phyloP scores from a whole-genome alignment of 2,113 vertebrate genomes.

The Telmatochromis sp. region DNA sequence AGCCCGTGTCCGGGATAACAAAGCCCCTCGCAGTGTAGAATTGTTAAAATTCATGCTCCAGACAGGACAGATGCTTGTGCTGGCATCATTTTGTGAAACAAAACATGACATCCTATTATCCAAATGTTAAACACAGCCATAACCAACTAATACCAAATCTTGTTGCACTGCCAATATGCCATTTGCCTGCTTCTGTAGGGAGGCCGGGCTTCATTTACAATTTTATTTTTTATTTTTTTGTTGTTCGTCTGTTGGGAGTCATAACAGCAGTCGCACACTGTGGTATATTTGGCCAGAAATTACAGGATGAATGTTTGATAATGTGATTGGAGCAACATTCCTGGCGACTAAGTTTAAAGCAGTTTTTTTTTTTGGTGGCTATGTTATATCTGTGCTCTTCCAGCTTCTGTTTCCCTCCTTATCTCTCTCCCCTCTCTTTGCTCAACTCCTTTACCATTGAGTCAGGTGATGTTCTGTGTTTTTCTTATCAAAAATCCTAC shows the following conservation, averaged over 20 bases:
- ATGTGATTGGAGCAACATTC: background rate
- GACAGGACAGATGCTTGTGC: constrained; percentile 14
- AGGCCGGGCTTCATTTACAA: constrained; percentile 31
- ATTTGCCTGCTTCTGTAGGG: constrained; percentile 16
- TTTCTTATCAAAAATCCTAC: background rate
- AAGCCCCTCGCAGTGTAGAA: background rate
- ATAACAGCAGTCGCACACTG: background rate
- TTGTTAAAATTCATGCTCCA: constrained; percentile 2
- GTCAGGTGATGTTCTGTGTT: background rate
- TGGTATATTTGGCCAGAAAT: background rate
- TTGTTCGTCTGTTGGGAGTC: constrained; percentile 1
- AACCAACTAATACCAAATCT: constrained; percentile 35
- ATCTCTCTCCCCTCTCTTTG: background rate
- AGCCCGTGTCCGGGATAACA: background rate
- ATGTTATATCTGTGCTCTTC: background rate
- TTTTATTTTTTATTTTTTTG: constrained; percentile 19
- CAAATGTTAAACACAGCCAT: constrained; percentile 37
- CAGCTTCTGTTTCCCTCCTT: background rate
- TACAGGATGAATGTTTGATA: background rate
- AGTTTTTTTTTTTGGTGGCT: background rate
- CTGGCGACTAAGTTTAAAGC: background rate
- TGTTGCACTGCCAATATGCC: constrained; percentile 28
- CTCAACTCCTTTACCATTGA: background rate
- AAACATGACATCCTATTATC: constrained; percentile 49
- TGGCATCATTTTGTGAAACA: constrained; percentile 30